These are phyloP conservation scores for Anastrepha obliqua DNA, from an alignment of 1,140 invertebrate genomes.

Conservation along the genomic window DNA sequence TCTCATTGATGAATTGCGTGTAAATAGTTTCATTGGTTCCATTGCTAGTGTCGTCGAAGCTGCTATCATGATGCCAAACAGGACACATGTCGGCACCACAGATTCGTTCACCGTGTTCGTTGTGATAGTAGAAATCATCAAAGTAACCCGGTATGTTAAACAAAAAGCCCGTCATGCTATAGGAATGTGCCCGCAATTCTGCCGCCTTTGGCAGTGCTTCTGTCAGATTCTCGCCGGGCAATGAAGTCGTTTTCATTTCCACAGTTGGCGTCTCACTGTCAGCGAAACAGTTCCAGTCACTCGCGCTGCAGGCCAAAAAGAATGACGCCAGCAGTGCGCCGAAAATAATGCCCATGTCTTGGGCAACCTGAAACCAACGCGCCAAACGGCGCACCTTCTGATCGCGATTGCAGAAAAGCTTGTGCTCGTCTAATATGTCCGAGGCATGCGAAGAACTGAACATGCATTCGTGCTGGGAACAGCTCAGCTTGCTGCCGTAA, in stretches of 20 bases:
- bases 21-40: conserved; percentile 62
- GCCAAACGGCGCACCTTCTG: conserved; percentile 71
- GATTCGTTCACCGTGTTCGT: conserved; percentile 75
- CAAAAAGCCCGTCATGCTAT: not conserved
- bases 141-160: conserved; percentile 58
- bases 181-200: not conserved
- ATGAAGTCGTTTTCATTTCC: not conserved
- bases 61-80: conserved; percentile 58
- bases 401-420: conserved; percentile 74
- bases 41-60: conserved; percentile 47
- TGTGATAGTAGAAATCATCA: conserved; percentile 74
- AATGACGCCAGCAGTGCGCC: conserved; percentile 76
- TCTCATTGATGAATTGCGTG: conserved; percentile 65
- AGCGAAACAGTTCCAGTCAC: conserved; percentile 65
- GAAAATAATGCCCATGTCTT: conserved; percentile 77
- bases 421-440: conserved; percentile 71
- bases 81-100: conserved; percentile 78
- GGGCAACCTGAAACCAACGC: conserved; percentile 75
- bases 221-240: not conserved
- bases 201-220: not conserved
- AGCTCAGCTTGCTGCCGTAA: conserved; percentile 78
- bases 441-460: conserved; percentile 75
- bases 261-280: not conserved
- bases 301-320: conserved; percentile 74
- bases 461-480: conserved; percentile 73